Percentiles rank a stretch among this genome's conserved stretches.
Conservation (phyloP, 1,140 invertebrate genomes). For the Eumeta japonica region DNA sequence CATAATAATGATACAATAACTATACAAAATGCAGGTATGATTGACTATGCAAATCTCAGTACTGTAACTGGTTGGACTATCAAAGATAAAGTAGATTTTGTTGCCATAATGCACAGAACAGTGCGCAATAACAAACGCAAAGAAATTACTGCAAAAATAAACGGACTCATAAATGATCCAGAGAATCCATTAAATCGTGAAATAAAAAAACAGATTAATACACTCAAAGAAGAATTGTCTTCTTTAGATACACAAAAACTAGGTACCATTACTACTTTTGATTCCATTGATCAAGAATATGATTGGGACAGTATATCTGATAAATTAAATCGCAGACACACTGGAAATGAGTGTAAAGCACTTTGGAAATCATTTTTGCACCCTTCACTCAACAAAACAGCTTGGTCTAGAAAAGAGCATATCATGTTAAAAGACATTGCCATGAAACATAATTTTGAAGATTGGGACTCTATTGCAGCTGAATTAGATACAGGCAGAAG, state of each 20-base stretch:
- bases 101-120: slow-evolving; percentile 22
- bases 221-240: slow-evolving; percentile 19
- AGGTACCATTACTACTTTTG: slow-evolving; percentile 30
- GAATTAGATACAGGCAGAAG: slow-evolving; percentile 59
- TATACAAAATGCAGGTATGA: slow-evolving; percentile 33
- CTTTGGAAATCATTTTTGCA: slow-evolving; percentile 70
- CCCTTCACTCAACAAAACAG: slow-evolving; percentile 63
- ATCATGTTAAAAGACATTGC: slow-evolving; percentile 48
- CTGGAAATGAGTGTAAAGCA: slow-evolving; percentile 28
- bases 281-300: slow-evolving; percentile 39
- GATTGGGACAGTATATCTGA: slow-evolving; percentile 39
- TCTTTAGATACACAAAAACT: slow-evolving; percentile 20
- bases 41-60: slow-evolving; percentile 28
- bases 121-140: slow-evolving; percentile 24
- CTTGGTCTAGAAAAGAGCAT: slow-evolving; percentile 64
- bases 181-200: slow-evolving; percentile 7
- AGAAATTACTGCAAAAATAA: slow-evolving; percentile 23
- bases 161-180: slow-evolving; percentile 9
- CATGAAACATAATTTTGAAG: slow-evolving; percentile 49
- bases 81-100: slow-evolving; percentile 33
- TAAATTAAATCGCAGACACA: slow-evolving; percentile 30
- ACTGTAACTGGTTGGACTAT: slow-evolving; percentile 38
- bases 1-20: slow-evolving; percentile 36
- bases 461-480: slow-evolving; percentile 66
- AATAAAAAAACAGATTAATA: slow-evolving; percentile 13